A percentile compares a stretch with the other conserved stretches of the same genome.
phyloP scores from a whole-genome alignment of 2,797 vertebrate species.

The Erethizon dorsatum region DNA sequence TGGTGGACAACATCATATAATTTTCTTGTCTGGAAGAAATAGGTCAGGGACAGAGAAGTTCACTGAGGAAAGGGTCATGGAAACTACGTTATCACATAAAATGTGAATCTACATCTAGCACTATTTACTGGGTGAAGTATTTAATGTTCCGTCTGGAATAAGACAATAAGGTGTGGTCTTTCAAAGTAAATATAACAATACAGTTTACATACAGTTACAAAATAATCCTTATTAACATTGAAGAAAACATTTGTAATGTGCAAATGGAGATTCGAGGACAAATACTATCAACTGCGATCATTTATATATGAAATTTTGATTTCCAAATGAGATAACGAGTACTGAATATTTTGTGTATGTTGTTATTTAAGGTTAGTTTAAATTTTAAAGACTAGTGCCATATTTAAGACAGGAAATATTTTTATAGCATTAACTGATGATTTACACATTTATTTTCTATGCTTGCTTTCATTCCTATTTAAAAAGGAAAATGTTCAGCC shows the following conservation, averaged over 20 bases:
- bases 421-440: not conserved
- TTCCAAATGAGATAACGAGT: not conserved
- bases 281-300: not conserved
- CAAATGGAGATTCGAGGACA: conserved; percentile 14
- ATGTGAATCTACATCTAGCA: not conserved
- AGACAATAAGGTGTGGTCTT: not conserved
- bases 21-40: conserved; percentile 45
- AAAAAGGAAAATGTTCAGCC: not conserved
- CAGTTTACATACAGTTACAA: not conserved
- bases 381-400: not conserved
- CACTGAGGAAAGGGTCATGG: not conserved
- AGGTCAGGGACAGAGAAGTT: not conserved
- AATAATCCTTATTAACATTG: conserved; percentile 50
- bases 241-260: not conserved
- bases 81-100: conserved; percentile 24
- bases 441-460: not conserved
- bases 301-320: conserved; percentile 44
- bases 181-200: not conserved
- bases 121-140: not conserved
- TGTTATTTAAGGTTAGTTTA: not conserved
- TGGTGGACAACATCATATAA: not conserved
- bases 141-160: not conserved
- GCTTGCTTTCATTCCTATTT: not conserved
- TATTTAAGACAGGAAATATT: not conserved
- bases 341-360: not conserved